Base-by-base conservation (phyloP, 2,888 invertebrate genomes). In the Brachylomia viminalis region DNA sequence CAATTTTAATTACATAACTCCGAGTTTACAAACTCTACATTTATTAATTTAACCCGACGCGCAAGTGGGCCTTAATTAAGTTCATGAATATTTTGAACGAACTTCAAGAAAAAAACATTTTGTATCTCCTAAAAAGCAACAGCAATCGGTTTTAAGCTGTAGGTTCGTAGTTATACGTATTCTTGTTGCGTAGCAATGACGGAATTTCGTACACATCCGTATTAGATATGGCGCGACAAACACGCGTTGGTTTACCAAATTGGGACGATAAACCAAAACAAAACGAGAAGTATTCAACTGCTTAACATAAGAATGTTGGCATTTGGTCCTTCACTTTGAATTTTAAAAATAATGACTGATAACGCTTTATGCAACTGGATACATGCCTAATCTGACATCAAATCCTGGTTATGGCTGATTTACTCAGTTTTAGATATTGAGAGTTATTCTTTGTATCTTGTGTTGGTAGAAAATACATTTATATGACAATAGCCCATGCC, bases 141-240 rank as follows among this genome's bases (percentile, higher is more conserved):
- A 23, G 20, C 33, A 59, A 20, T 20, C 33, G 11, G 20, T 59
- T 59, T 33, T 33, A 33, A 33, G 33, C 10, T 33, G 6, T 33
- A 33, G 33, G 59, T 33, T 33, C 33, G 23, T 23, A 6, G 10
- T 10, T 58, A 33, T 56, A 56, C n/a, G 15, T 33, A 45, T 49
- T 45, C 27, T 65, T 38, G 30, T 47, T 66, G 61, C 49, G 56
- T 38, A 83, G 58, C 13, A 70, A 58, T 54, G 62, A 47, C 38
- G 67, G 78, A 72, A 84, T 83, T 77, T 59, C 67, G 30, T 71
- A 70, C 45, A 78, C 85, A 83, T 84, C 83, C 85, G 78, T 52
- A 58, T 72, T 78, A 82, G 85, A 84, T 83, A 82, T 11, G 61
- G 61, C 33, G 30, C 52, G 38, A 42, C n/a, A 33, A 59, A 47